A percentile compares a stretch with the other conserved stretches of the same genome.
phyloP scores from a whole-genome alignment of 2,113 vertebrate genomes.

The Sprattus sprattus region DNA sequence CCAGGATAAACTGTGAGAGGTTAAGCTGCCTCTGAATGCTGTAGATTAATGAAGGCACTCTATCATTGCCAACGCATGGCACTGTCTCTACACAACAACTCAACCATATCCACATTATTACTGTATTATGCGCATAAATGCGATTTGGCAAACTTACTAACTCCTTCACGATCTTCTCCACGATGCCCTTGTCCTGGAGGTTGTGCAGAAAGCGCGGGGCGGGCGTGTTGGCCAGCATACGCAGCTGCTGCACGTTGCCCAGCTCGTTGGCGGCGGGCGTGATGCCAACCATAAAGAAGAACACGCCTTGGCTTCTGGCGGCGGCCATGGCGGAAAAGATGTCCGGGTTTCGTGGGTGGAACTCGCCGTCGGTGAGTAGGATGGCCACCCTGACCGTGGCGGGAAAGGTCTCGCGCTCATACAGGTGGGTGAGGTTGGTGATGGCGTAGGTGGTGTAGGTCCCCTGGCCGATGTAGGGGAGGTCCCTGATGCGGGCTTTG shows the following conservation, averaged over 20 bases:
- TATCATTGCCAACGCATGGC: too few relatives aligned
- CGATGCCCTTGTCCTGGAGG: slow-evolving; percentile 77
- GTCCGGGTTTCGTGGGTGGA: slow-evolving; percentile 86
- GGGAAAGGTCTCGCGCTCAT: slow-evolving; percentile 74
- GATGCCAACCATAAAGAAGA: slow-evolving; percentile 85
- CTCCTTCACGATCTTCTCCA: slow-evolving; percentile 80
- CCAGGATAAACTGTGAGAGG: too few relatives aligned
- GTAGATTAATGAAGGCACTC: too few relatives aligned
- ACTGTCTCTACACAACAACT: neutral
- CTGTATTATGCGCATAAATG: neutral
- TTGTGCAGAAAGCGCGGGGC: slow-evolving; percentile 82
- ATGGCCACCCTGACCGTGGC: slow-evolving; percentile 79
- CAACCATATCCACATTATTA: neutral
- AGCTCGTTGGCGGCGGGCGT: slow-evolving; percentile 78
- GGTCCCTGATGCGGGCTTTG: slow-evolving; percentile 72
- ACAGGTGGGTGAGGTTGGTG: slow-evolving; percentile 87
- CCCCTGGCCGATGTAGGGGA: slow-evolving; percentile 83
- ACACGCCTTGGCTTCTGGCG: slow-evolving; percentile 84
- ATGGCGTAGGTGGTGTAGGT: slow-evolving; percentile 89
- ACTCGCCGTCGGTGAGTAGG: slow-evolving; percentile 82
- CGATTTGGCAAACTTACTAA: slow-evolving; percentile 73
- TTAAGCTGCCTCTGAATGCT: too few relatives aligned
- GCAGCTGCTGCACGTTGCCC: slow-evolving; percentile 75
- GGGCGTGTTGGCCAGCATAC: slow-evolving; percentile 77
- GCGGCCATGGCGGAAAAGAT: slow-evolving; percentile 81